These are phyloP conservation scores for Brachionus sp. DNA, from an alignment of 1,140 invertebrate genomes.

Conservation along the genomic window DNA sequence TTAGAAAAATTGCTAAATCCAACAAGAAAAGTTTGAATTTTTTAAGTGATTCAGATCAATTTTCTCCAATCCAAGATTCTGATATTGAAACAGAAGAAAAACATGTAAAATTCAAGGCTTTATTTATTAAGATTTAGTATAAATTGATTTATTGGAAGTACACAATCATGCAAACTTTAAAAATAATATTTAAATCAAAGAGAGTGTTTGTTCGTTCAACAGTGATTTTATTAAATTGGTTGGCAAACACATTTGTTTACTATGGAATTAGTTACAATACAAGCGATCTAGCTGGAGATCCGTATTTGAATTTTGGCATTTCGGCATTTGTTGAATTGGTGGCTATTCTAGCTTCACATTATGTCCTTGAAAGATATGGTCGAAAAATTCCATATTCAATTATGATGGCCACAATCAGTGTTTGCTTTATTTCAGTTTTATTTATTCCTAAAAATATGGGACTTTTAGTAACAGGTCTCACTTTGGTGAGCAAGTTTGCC, in stretches of 20 bases:
- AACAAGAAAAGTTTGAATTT: background rate
- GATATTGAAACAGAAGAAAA: background rate
- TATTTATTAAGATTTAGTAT: background rate
- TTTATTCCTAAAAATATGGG: conserved; percentile 12
- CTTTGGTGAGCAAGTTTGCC: conserved; percentile 29
- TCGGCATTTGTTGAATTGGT: conserved; percentile 49
- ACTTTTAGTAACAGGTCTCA: background rate
- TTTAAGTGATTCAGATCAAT: background rate
- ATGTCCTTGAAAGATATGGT: conserved; percentile 46
- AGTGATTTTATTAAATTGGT: conserved; percentile 46
- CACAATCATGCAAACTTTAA: background rate
- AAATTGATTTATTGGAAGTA: background rate
- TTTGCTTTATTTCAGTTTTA: background rate
- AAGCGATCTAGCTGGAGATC: conserved; percentile 48
- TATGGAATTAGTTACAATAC: conserved; percentile 50
- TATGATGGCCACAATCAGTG: background rate
- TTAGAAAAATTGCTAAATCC: conserved; percentile 15
- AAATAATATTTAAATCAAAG: conserved; percentile 40
- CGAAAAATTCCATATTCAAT: conserved; percentile 36
- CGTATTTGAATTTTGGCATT: conserved; percentile 50
- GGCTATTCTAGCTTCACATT: conserved; percentile 46
- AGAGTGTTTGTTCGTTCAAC: background rate
- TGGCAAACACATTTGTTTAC: conserved; percentile 50
- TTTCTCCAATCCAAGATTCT: background rate
- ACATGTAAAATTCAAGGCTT: background rate